Conservation (phyloP, 2,113 vertebrate species). For the Regulus satrapa region DNA sequence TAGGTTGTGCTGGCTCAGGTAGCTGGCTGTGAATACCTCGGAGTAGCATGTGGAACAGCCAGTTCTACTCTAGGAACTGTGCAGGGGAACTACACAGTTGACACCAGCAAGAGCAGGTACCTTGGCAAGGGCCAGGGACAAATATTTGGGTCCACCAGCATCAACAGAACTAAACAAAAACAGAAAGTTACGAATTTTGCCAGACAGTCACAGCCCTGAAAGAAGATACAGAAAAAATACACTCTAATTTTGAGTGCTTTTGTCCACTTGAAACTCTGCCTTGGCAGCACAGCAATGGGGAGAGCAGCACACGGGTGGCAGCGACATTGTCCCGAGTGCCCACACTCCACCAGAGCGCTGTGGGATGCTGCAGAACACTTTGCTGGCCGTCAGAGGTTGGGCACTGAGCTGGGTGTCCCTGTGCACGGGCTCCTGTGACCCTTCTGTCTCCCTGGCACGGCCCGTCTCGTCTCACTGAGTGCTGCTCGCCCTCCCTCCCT, state of each 20-base stretch:
- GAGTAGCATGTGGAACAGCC: neutral
- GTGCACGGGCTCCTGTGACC: neutral
- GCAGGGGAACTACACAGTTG: fast-evolving
- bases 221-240: neutral
- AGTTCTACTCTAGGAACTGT: neutral
- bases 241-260: neutral
- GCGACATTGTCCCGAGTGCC: neutral
- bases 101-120: neutral
- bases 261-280: neutral
- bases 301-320: neutral
- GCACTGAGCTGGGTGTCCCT: neutral
- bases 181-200: neutral
- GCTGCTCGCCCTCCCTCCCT: constrained; percentile 74
- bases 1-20: neutral
- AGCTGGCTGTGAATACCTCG: neutral
- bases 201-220: neutral
- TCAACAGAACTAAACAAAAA: neutral
- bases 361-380: neutral
- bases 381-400: neutral
- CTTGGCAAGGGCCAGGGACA: neutral
- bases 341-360: fast-evolving
- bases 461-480: constrained; percentile 85
- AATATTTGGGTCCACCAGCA: neutral
- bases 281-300: fast-evolving
- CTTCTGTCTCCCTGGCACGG: constrained; percentile 49